Percentiles rank a stretch among this genome's conserved stretches.
These are phyloP conservation scores for Trissonchulus sp. DNA, from an alignment of 2,888 invertebrate genomes.

Conservation along the genomic window DNA sequence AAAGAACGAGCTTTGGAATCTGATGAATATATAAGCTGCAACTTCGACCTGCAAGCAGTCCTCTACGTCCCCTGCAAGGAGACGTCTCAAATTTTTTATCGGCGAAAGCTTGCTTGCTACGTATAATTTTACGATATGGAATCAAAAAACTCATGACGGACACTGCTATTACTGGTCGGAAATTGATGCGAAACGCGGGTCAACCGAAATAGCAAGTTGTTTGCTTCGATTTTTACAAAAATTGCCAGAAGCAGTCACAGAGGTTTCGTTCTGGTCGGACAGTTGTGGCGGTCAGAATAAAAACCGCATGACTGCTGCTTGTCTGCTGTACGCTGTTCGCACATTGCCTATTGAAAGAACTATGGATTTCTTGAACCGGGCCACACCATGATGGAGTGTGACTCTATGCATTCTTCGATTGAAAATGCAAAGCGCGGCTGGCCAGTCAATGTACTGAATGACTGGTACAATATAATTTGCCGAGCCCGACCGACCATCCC, in stretches of 20 bases:
- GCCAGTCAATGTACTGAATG: not conserved
- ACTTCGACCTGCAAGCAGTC: conserved; percentile 18
- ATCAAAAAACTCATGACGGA: conserved; percentile 4
- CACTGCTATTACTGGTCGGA: conserved; percentile 17
- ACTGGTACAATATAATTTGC: not conserved
- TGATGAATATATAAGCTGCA: no score
- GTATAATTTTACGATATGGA: not conserved
- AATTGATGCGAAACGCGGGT: conserved; percentile 8
- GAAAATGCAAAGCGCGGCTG: conserved; percentile 55
- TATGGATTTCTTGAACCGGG: conserved; percentile 7
- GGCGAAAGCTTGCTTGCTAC: conserved; percentile 12
- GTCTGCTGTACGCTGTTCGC: conserved; percentile 1
- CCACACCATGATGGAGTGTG: conserved; percentile 20
- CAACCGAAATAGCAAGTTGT: conserved; percentile 8
- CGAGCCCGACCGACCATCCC: not conserved
- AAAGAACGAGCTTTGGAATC: no score
- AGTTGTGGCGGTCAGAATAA: conserved; percentile 21
- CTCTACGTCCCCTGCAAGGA: not conserved
- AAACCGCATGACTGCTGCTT: not conserved
- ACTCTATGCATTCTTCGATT: conserved; percentile 47
- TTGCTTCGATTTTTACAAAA: not conserved
- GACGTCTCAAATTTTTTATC: not conserved
- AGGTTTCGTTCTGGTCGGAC: conserved; percentile 12
- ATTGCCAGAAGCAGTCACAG: conserved; percentile 5
- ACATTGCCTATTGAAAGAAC: not conserved